Evolutionary conservation across 2,113 vertebrate species (phyloP).

Genomic region (Syngnathus typhle): DNA sequence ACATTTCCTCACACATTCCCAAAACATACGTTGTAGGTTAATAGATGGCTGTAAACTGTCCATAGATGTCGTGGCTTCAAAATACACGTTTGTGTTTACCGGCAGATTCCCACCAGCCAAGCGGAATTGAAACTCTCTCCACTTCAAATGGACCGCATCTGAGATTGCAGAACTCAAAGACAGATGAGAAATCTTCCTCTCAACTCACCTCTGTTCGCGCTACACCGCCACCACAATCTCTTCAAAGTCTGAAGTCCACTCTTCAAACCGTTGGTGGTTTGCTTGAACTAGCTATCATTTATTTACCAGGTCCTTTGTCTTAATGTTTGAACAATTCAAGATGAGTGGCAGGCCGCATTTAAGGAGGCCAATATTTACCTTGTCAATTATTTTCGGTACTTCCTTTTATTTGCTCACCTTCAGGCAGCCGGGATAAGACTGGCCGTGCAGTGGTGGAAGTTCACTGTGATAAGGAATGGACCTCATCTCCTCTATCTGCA

Average conservation of each 20-base stretch:
- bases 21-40: neutral
- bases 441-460: constrained; percentile 85
- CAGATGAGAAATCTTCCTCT: constrained; percentile 31
- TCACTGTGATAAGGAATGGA: constrained; percentile 71
- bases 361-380: neutral
- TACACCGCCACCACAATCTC: constrained; percentile 29
- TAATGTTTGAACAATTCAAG: neutral
- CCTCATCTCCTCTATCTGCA: constrained; percentile 61
- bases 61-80: neutral
- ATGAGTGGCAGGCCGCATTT: neutral
- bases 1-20: neutral
- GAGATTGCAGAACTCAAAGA: constrained; percentile 35
- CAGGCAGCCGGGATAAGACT: constrained; percentile 81
- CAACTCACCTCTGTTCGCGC: constrained; percentile 19
- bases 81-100: constrained; percentile 16
- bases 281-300: constrained; percentile 74
- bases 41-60: neutral
- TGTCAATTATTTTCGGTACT: neutral
- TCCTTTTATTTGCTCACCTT: neutral
- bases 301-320: constrained; percentile 80
- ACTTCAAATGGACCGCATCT: constrained; percentile 27
- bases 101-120: constrained; percentile 52
- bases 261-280: constrained; percentile 60
- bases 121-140: constrained; percentile 34
- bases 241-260: constrained; percentile 59